phyloP scores from a whole-genome alignment of 2,113 vertebrate species.

The Epinephelus fuscoguttatus region DNA sequence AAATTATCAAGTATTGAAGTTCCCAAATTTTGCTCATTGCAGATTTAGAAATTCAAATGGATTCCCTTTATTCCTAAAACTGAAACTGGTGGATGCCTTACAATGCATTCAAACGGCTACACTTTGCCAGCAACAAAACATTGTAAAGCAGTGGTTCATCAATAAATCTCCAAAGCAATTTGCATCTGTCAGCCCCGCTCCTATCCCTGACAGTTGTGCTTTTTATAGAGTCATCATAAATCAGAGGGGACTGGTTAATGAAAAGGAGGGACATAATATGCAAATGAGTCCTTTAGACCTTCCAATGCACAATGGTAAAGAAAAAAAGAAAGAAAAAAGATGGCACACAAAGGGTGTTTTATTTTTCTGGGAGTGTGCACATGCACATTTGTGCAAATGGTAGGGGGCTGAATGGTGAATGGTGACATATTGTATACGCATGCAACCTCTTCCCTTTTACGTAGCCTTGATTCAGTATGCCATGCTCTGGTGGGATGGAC shows the following conservation, averaged over 20 bases:
- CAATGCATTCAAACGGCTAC: conserved; percentile 21
- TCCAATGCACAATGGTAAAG: conserved; percentile 20
- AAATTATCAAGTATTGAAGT: background rate
- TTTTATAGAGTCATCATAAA: conserved; percentile 71
- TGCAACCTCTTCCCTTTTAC: too few species aligned
- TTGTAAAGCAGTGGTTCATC: conserved; percentile 38
- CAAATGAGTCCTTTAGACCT: conserved; percentile 62
- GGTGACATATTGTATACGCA: too few species aligned
- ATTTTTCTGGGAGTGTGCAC: background rate
- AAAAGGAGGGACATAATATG: conserved; percentile 58
- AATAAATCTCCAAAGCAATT: conserved; percentile 73
- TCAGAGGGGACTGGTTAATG: conserved; percentile 55
- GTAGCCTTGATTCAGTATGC: too few species aligned
- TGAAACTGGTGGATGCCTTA: conserved; percentile 3
- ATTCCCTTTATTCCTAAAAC: conserved; percentile 22
- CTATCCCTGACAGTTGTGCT: conserved; percentile 55
- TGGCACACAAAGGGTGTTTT: background rate
- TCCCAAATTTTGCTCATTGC: background rate
- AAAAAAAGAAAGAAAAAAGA: conserved; percentile 3
- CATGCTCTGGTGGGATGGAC: too few species aligned
- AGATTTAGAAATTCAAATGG: conserved; percentile 15
- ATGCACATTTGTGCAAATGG: background rate
- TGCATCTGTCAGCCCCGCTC: conserved; percentile 62
- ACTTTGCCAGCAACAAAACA: conserved; percentile 47
- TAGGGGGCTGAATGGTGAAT: background rate